A percentile compares a stretch with the other conserved stretches of the same genome.
phyloP scores from a whole-genome alignment of 2,888 invertebrate genomes.

The Heliconius hortense region DNA sequence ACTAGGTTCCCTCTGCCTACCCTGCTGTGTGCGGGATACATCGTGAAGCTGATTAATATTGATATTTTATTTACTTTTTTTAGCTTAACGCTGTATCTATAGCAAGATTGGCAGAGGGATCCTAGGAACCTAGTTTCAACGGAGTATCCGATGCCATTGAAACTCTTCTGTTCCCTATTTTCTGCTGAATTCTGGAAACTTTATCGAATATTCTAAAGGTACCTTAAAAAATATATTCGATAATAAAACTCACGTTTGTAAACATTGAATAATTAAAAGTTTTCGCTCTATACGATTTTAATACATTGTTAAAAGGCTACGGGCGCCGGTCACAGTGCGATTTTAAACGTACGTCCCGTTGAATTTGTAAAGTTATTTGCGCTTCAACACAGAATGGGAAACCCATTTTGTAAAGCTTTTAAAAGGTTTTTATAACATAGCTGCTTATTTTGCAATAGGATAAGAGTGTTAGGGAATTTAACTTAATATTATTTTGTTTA shows the following conservation, averaged over 20 bases:
- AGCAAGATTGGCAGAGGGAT: too few species aligned
- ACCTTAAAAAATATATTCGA: neutral
- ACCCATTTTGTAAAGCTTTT: slow-evolving; percentile 18
- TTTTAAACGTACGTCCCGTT: slow-evolving; percentile 28
- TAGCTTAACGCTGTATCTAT: too few species aligned
- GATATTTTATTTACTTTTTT: too few species aligned
- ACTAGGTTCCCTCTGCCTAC: too few species aligned
- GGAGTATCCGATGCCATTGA: too few species aligned
- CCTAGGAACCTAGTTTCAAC: too few species aligned
- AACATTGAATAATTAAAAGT: slow-evolving; percentile 32
- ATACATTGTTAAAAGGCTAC: slow-evolving; percentile 27
- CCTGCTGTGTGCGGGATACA: too few species aligned
- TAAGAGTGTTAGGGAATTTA: neutral
- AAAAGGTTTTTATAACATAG: slow-evolving; percentile 15
- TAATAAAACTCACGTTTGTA: slow-evolving; percentile 11
- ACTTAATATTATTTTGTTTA: neutral
- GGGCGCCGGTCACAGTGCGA: slow-evolving; percentile 27
- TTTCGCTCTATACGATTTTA: slow-evolving; percentile 23
- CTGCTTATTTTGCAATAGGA: slow-evolving; percentile 17
- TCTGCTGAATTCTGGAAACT: neutral
- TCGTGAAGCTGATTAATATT: too few species aligned
- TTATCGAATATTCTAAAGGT: neutral
- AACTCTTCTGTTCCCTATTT: too few species aligned
- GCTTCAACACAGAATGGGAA: slow-evolving; percentile 19
- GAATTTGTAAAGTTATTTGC: slow-evolving; percentile 32